Base-by-base conservation (phyloP, 2,888 invertebrate genomes). In the Drosophila anomalipes region DNA sequence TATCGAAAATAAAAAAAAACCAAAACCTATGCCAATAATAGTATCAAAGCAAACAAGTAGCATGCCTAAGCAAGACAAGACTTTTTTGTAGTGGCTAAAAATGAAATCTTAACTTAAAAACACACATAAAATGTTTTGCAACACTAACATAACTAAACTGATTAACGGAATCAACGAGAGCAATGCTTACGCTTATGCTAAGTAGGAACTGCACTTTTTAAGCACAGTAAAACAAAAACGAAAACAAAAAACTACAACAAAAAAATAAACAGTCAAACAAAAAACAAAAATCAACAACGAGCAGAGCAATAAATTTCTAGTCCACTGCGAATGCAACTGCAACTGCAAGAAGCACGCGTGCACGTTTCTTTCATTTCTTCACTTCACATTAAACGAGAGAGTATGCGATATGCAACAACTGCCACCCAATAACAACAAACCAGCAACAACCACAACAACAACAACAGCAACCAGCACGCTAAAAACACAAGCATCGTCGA, bases 41-140 rank as follows among this genome's bases (percentile, higher is more conserved):
- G 84, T 54, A 89, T 82, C 41, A 77, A 84, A 74, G 88, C 88
- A 56, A 78, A 14, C 76, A 85, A 89, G 51, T 89, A 85, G 81
- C 78, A 81, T 71, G 79, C 49, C 56, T 78, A 47, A 47, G 28
- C 28, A 77, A 22, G 57, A 61, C 61, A 72, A 64, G 30, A 59
- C 57, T 39, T 44, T 30, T 71, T 58, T 71, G 63, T 64, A 66
- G 39, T 39, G 30, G 65, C 53, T n/a, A 53, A 68, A 59, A 35
- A 52, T 10, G 10, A 66, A 49, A 61, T 61, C 41, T 52, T 52
- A 41, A 66, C 16, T 49, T 59, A 70, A 44, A 47, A 71, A 49
- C 47, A 57, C 33, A 52, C 30, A 37, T 28, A 12, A 33, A 57
- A 16, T 54, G n/a, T 51, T 47, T 57, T 56, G 53, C 56, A 39